These are phyloP conservation scores for Eupristina koningsbergeri DNA, from an alignment of 1,140 invertebrate genomes.

Conservation along the genomic window DNA sequence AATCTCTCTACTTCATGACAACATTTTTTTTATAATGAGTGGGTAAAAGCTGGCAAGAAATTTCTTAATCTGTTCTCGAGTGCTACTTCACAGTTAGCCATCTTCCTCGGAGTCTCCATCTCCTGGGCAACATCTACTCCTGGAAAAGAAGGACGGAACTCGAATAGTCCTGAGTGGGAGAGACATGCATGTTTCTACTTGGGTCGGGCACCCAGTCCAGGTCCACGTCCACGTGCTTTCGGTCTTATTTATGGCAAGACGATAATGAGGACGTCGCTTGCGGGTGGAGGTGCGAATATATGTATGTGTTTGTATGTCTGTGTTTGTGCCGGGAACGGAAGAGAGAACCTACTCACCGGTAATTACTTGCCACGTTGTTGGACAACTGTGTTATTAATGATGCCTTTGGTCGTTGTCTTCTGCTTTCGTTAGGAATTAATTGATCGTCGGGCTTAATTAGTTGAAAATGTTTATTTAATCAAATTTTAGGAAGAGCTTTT, in stretches of 20 bases:
- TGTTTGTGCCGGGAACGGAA: too few relatives aligned
- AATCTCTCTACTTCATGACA: background rate
- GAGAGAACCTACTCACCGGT: constrained; percentile 12
- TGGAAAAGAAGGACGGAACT: background rate
- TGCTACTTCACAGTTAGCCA: too few relatives aligned
- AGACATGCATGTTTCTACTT: background rate
- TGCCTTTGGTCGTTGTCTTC: constrained; percentile 36
- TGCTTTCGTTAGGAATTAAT: constrained; percentile 34
- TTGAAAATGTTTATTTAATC: constrained; percentile 39
- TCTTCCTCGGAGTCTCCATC: background rate
- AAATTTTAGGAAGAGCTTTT: background rate
- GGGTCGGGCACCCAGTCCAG: background rate
- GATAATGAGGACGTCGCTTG: constrained; percentile 35
- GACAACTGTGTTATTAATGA: constrained; percentile 47
- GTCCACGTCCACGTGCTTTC: background rate
- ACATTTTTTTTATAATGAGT: background rate
- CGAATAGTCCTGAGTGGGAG: background rate
- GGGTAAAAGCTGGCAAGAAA: background rate
- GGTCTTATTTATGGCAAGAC: constrained; percentile 47
- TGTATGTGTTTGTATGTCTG: too few relatives aligned
- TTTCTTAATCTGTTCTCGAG: background rate
- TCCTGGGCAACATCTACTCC: too few relatives aligned
- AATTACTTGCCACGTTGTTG: constrained; percentile 45
- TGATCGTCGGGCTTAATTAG: constrained; percentile 46
- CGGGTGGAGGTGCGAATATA: background rate